A percentile compares a stretch with the other conserved stretches of the same genome.
Conservation (phyloP, 1,140 invertebrate genomes). For the Drosophila orosa region DNA sequence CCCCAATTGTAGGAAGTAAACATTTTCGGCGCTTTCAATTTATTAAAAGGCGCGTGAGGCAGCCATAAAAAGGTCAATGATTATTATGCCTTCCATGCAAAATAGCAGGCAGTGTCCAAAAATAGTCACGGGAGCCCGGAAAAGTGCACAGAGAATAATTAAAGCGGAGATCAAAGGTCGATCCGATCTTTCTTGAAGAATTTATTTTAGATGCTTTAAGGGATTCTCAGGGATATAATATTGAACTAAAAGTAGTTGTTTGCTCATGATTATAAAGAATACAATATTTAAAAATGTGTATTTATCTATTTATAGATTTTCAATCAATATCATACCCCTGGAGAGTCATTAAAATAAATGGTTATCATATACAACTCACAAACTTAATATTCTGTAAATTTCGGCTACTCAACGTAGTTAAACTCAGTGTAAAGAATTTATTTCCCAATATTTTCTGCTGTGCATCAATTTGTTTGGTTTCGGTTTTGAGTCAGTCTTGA, state of each 20-base stretch:
- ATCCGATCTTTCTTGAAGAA: background rate
- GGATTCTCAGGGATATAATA: background rate
- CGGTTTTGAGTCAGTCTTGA: slow-evolving; percentile 18
- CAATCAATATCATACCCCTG: too few species aligned
- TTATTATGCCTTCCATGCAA: slow-evolving; percentile 69
- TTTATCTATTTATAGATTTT: too few species aligned
- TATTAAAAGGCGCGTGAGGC: slow-evolving; percentile 71
- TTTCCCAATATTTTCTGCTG: background rate
- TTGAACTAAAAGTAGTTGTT: background rate
- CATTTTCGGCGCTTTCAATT: slow-evolving; percentile 68
- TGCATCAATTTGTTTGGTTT: slow-evolving; percentile 38
- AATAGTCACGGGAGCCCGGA: slow-evolving; percentile 27
- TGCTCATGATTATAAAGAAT: too few species aligned
- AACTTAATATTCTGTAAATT: background rate
- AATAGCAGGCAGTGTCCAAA: slow-evolving; percentile 39
- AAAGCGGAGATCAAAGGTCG: background rate
- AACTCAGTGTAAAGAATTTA: background rate
- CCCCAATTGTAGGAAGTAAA: slow-evolving; percentile 63
- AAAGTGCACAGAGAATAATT: slow-evolving; percentile 21
- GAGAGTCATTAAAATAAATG: too few species aligned
- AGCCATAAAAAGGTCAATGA: slow-evolving; percentile 76
- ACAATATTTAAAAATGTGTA: too few species aligned
- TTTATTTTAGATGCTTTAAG: background rate
- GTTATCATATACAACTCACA: background rate
- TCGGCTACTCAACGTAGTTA: too few species aligned